These are phyloP conservation scores for Lagopus muta DNA, from an alignment of 2,113 vertebrate species.

Conservation along the genomic window DNA sequence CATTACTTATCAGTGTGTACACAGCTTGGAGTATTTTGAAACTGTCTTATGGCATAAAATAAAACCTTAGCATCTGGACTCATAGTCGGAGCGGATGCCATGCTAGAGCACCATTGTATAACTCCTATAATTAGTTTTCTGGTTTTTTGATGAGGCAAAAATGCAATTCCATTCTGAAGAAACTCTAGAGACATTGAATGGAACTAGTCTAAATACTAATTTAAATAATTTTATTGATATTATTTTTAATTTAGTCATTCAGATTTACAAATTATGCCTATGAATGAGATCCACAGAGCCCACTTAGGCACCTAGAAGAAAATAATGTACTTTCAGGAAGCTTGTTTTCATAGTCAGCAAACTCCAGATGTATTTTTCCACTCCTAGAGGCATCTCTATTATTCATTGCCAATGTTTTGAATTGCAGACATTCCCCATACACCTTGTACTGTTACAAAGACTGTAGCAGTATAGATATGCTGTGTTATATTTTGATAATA, in stretches of 20 bases:
- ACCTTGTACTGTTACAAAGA: not conserved
- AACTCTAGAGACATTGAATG: not conserved
- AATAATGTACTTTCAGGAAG: conserved; percentile 5
- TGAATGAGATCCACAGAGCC: conserved; percentile 12
- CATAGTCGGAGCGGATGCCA: not conserved
- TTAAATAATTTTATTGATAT: not conserved
- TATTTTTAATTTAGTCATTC: not conserved
- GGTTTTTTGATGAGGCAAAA: not conserved
- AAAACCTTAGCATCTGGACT: not conserved
- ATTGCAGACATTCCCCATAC: not conserved
- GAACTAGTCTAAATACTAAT: conserved; percentile 25
- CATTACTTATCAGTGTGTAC: not conserved
- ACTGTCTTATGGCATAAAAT: not conserved
- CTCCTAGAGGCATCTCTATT: not conserved
- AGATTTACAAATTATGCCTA: conserved; percentile 2
- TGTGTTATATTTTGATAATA: not conserved
- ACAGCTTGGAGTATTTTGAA: not conserved
- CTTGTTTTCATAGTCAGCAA: not conserved
- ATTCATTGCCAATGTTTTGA: rapidly evolving
- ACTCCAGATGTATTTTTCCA: not conserved
- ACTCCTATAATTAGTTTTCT: not conserved
- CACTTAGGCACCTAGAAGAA: not conserved
- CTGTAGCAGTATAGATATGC: not conserved
- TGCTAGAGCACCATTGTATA: not conserved
- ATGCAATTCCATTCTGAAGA: not conserved